Evolutionary conservation across 1,140 invertebrate species (phyloP).

Genomic region (Lamellibrachia luymesi): DNA sequence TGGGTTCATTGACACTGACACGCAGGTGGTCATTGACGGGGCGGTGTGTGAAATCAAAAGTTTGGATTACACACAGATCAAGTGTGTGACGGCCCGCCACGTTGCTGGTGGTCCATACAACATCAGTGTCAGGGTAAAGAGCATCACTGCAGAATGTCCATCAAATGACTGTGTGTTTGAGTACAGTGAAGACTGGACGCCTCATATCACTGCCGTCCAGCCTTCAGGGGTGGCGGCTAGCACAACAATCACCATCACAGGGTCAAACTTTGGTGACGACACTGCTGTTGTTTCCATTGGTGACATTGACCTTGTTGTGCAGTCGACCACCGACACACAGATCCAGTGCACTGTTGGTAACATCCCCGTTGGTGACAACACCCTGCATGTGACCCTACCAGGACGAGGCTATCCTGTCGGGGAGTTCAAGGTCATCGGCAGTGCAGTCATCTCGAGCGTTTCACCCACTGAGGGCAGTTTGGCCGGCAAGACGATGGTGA

Average conservation of each 20-base stretch:
- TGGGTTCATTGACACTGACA: no score
- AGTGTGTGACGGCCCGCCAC: no score
- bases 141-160: no score
- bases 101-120: no score
- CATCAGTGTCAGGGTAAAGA: no score
- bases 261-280: background rate
- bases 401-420: background rate
- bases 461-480: background rate
- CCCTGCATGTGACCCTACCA: background rate
- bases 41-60: background rate
- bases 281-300: background rate
- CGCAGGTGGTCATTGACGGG: no score
- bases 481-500: background rate
- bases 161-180: no score
- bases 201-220: no score
- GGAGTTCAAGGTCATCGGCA: background rate
- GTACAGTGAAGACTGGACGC: no score
- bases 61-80: background rate
- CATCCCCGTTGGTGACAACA: background rate
- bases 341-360: conserved; percentile 5
- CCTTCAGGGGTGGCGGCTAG: no score
- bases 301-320: background rate
- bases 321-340: background rate
- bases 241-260: no score
- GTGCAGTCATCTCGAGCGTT: background rate